Percentiles rank a stretch among this genome's conserved stretches.
phyloP scores from a whole-genome alignment of 2,797 vertebrate species.

The Brachymystax lenok region DNA sequence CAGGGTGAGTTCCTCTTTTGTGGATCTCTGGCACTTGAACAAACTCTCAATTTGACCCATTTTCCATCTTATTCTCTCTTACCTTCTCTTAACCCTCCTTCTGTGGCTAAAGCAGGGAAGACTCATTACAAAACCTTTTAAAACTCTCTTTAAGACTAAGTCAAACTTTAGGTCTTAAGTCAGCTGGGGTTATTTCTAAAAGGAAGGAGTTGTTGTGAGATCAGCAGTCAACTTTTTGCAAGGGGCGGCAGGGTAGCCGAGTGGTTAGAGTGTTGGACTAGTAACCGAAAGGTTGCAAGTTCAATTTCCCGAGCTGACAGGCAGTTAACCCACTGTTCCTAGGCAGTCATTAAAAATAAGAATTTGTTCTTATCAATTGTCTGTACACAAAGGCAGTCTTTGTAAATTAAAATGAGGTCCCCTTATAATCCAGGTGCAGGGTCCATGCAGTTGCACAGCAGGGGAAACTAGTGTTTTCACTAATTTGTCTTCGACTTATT shows the following conservation, averaged over 20 bases:
- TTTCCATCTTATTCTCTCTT: slow-evolving; percentile 37
- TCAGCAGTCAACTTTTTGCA: neutral
- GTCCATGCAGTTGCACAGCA: neutral
- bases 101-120: slow-evolving; percentile 11
- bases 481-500: neutral
- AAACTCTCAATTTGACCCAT: slow-evolving; percentile 36
- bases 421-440: neutral
- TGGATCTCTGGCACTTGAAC: slow-evolving; percentile 29
- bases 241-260: too few relatives aligned
- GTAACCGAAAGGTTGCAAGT: too few relatives aligned
- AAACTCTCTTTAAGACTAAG: neutral
- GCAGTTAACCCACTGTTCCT: too few relatives aligned
- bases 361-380: neutral
- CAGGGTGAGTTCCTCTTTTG: slow-evolving; percentile 45
- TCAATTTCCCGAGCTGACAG: too few relatives aligned
- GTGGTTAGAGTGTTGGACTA: too few relatives aligned
- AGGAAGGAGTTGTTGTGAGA: neutral
- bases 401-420: neutral
- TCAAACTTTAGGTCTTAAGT: neutral
- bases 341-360: too few relatives aligned
- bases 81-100: neutral
- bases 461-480: neutral
- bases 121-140: neutral
- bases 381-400: neutral
- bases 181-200: neutral